phyloP scores from a whole-genome alignment of 2,888 invertebrate genomes.

The Brachypalpus laphriformis region DNA sequence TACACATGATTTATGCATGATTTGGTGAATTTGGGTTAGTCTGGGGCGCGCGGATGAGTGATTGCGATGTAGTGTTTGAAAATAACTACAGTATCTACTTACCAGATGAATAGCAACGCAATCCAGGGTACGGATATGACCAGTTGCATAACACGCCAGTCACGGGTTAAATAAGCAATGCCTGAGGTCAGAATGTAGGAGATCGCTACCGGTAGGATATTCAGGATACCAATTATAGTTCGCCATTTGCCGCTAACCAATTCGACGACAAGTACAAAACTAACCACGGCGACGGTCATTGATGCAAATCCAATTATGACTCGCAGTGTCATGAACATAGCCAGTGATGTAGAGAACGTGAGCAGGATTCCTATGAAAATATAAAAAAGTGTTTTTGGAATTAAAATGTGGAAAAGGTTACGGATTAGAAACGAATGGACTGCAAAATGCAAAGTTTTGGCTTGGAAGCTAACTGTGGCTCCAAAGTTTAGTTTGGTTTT shows the following conservation, averaged over 20 bases:
- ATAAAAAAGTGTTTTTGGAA: background rate
- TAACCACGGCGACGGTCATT: conserved; percentile 87
- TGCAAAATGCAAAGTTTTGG: no score
- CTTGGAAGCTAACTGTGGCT: no score
- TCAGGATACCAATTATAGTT: conserved; percentile 86
- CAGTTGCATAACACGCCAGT: conserved; percentile 84
- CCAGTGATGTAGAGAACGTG: conserved; percentile 85
- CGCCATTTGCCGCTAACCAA: conserved; percentile 87
- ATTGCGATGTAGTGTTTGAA: background rate
- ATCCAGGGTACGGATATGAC: conserved; percentile 85
- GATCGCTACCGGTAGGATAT: conserved; percentile 86
- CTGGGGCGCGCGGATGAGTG: background rate
- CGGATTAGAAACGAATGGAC: no score
- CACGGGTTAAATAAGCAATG: conserved; percentile 85
- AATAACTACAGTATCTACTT: conserved; percentile 76
- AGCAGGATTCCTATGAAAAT: conserved; percentile 82
- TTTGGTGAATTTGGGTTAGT: conserved; percentile 9
- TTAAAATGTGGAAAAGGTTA: no score
- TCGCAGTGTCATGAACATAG: conserved; percentile 84
- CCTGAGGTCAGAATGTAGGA: conserved; percentile 85
- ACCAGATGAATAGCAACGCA: conserved; percentile 84
- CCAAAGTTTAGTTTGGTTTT: no score
- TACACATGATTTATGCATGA: conserved; percentile 35
- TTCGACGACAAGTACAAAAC: conserved; percentile 87
- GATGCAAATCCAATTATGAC: conserved; percentile 86